Conservation (phyloP, 2,113 vertebrate species). For the Pollachius pollachius region DNA sequence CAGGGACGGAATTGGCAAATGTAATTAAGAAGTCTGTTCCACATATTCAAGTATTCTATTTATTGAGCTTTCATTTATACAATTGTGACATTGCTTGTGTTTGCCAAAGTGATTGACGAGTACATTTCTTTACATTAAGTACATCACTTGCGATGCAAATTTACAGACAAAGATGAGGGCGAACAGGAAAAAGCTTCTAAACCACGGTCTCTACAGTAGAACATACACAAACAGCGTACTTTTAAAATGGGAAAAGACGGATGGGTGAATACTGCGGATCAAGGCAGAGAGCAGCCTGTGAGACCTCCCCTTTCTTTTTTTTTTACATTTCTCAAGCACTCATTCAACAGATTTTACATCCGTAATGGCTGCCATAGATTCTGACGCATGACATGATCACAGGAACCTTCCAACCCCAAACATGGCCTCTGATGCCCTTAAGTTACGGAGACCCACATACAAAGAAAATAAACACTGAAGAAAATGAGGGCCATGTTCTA, state of each 20-base stretch:
- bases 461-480: not conserved
- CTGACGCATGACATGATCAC: conserved; percentile 24
- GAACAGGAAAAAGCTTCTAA: conserved; percentile 36
- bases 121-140: conserved; percentile 65
- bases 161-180: conserved; percentile 45
- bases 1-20: not conserved
- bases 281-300: not conserved
- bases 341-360: conserved; percentile 14
- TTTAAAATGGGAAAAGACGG: conserved; percentile 29
- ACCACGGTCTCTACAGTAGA: conserved; percentile 42
- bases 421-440: conserved; percentile 5
- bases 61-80: conserved; percentile 73
- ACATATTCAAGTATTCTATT: conserved; percentile 65
- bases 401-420: conserved; percentile 19
- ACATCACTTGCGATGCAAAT: conserved; percentile 59
- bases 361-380: conserved; percentile 3
- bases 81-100: conserved; percentile 62
- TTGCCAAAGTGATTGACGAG: conserved; percentile 57
- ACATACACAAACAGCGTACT: conserved; percentile 38
- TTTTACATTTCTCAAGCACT: not conserved
- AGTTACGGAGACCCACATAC: conserved; percentile 14
- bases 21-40: not conserved
- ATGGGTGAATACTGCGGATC: conserved; percentile 15
- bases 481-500: too few relatives aligned
- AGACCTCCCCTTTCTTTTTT: not conserved